Evolutionary conservation across 1,140 invertebrate genomes (phyloP).

Genomic region (Brevipalpus yothersi): DNA sequence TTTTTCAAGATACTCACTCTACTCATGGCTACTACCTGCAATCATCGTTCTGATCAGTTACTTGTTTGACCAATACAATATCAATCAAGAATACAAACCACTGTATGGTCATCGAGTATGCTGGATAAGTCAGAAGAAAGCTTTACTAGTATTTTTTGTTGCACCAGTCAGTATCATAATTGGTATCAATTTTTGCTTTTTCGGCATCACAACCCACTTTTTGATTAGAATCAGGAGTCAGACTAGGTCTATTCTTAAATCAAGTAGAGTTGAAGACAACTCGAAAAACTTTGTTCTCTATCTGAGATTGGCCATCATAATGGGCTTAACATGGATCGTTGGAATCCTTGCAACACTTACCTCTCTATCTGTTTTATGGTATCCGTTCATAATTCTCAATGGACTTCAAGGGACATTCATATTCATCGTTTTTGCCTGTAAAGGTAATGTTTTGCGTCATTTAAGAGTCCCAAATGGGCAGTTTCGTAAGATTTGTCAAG

Average conservation of each 20-base stretch:
- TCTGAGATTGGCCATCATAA: slow-evolving; percentile 23
- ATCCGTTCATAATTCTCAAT: slow-evolving; percentile 20
- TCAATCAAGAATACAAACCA: slow-evolving; percentile 2
- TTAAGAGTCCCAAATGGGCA: too few species aligned
- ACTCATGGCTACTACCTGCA: slow-evolving; percentile 18
- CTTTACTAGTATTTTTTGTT: slow-evolving; percentile 20
- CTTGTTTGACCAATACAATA: not conserved
- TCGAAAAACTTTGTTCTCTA: slow-evolving; percentile 20
- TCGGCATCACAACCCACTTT: slow-evolving; percentile 21
- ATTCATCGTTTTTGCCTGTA: slow-evolving; percentile 23
- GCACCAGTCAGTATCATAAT: slow-evolving; percentile 21
- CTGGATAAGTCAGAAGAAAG: slow-evolving; percentile 25
- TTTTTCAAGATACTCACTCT: slow-evolving; percentile 16
- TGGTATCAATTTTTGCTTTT: slow-evolving; percentile 25
- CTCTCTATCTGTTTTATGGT: slow-evolving; percentile 15
- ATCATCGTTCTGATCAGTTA: slow-evolving; percentile 9
- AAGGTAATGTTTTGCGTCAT: slow-evolving; percentile 4
- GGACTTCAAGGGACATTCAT: slow-evolving; percentile 26
- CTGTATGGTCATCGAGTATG: slow-evolving; percentile 17
- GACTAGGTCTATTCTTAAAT: slow-evolving; percentile 2
- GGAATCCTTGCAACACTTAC: slow-evolving; percentile 20
- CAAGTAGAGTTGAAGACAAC: not conserved
- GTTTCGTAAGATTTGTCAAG: too few species aligned
- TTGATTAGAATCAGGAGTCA: slow-evolving; percentile 1
- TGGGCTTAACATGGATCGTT: slow-evolving; percentile 26